Base-by-base conservation (phyloP, 1,140 invertebrate genomes). In the Coelopa frigida region DNA sequence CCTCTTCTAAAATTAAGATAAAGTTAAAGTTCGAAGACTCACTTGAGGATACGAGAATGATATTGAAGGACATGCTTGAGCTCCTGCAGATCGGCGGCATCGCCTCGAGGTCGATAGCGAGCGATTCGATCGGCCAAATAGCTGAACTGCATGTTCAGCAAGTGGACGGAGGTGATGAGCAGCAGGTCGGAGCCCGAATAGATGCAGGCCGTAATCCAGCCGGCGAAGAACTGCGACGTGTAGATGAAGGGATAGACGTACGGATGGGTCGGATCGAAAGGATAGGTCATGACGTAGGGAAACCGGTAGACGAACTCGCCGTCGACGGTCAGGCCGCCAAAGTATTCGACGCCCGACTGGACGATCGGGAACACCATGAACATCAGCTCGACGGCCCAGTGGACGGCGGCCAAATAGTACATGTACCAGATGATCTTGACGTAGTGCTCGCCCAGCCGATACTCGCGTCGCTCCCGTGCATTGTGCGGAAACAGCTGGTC, bases 311-410 rank as follows among this genome's bases (percentile, higher is more conserved):
- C 24, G 14, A 27, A 41, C 21, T 41, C 36, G 4, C 11, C 36
- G n/a, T 37, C 17, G 17, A 18, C 24, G 17, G 10, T 21, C 22
- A 41, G 6, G n/a, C n/a, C n/a, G n/a, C n/a, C n/a, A n/a, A n/a
- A n/a, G 31, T 27, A 41, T 22, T 41, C 39, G 5, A 41, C n/a
- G n/a, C n/a, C 5, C 14, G 39, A 41, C 39, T 41, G 39, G 1
- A 41, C 39, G 6, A 41, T 4, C 4, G 39, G 39, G 31, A 41
- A 41, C 11, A 8, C 3, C 14, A 41, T 41, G 8, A 41, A 41
- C 39, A 41, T 41, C 12, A 41, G n/a, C 7, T 23, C 39, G 12
- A 41, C 31, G 24, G 21, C 20, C 4, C 22, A 41, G 24, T 41
- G 39, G 18, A 17, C 17, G 20, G 17, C 17, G 12, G n/a, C 18